A percentile compares a stretch with the other conserved stretches of the same genome.
phyloP scores from a whole-genome alignment of 1,140 invertebrate genomes.

The Zophobas morio region DNA sequence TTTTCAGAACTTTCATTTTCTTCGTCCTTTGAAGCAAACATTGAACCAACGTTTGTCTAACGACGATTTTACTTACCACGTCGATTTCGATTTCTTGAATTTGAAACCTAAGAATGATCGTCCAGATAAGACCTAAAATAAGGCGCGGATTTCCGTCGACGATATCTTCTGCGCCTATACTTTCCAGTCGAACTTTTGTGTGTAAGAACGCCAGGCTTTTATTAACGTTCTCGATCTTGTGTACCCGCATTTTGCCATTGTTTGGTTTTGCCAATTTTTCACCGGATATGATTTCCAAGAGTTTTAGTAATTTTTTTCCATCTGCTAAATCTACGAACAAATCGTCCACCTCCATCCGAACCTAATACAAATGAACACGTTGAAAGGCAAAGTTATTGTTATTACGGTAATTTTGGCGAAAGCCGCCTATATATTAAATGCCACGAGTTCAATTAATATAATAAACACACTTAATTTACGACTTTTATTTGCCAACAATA shows the following conservation, averaged over 20 bases:
- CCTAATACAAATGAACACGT: constrained; percentile 69
- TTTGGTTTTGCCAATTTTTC: constrained; percentile 98
- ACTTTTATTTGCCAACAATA: not conserved
- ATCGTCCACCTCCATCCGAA: constrained; percentile 97
- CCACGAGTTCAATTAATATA: not conserved
- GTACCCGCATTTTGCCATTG: constrained; percentile 96
- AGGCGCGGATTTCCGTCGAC: constrained; percentile 97
- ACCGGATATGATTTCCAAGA: constrained; percentile 98
- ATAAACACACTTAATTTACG: constrained; percentile 14
- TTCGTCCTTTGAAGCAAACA: constrained; percentile 82
- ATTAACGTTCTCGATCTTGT: constrained; percentile 99
- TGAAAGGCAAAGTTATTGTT: constrained; percentile 44
- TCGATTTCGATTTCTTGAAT: constrained; percentile 99
- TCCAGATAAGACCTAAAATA: constrained; percentile 99
- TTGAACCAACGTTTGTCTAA: not conserved
- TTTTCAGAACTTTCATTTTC: constrained; percentile 98
- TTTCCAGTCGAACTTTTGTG: constrained; percentile 97
- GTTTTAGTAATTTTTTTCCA: constrained; percentile 94
- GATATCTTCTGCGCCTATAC: constrained; percentile 99
- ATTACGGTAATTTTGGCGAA: not conserved
- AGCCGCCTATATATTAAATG: constrained; percentile 3
- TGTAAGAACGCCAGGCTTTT: constrained; percentile 97
- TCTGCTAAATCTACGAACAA: constrained; percentile 97
- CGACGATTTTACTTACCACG: constrained; percentile 77
- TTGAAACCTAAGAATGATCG: constrained; percentile 96